Evolutionary conservation across 1,140 invertebrate species (phyloP).

Genomic region (Euwallacea similis): DNA sequence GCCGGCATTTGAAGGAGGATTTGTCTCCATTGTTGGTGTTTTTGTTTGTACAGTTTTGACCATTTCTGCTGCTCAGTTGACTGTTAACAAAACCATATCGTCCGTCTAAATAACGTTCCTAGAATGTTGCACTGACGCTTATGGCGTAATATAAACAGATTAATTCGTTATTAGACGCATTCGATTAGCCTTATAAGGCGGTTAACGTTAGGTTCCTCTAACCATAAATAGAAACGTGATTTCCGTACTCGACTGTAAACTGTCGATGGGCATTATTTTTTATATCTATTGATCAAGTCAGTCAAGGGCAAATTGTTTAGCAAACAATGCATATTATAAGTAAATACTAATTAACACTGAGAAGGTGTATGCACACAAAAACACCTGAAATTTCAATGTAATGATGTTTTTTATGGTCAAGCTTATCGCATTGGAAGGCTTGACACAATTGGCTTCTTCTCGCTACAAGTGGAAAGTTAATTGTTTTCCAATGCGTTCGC

Average conservation of each 20-base stretch:
- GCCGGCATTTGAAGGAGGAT: too few relatives aligned
- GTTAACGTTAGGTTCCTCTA: background rate
- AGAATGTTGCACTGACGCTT: slow-evolving; percentile 1
- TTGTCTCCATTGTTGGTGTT: too few relatives aligned
- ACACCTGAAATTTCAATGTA: background rate
- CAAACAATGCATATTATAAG: background rate
- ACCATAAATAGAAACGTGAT: slow-evolving; percentile 5
- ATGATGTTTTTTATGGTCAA: background rate
- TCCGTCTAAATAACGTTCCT: background rate
- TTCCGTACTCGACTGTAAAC: slow-evolving; percentile 4
- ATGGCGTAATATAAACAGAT: slow-evolving; percentile 7
- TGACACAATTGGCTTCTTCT: background rate
- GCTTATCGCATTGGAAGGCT: background rate
- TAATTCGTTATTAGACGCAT: slow-evolving; percentile 6
- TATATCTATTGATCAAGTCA: background rate
- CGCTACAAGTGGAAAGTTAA: background rate
- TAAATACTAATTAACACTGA: background rate
- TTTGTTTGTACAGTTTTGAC: too few relatives aligned
- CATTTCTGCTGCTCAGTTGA: too few relatives aligned
- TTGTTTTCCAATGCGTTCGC: background rate
- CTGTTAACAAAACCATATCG: background rate
- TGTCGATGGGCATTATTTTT: background rate
- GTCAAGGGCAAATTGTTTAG: slow-evolving; percentile 6
- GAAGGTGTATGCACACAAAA: background rate
- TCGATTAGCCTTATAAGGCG: slow-evolving; percentile 1